phyloP scores from a whole-genome alignment of 2,888 invertebrate genomes.

The Cantharis rustica region DNA sequence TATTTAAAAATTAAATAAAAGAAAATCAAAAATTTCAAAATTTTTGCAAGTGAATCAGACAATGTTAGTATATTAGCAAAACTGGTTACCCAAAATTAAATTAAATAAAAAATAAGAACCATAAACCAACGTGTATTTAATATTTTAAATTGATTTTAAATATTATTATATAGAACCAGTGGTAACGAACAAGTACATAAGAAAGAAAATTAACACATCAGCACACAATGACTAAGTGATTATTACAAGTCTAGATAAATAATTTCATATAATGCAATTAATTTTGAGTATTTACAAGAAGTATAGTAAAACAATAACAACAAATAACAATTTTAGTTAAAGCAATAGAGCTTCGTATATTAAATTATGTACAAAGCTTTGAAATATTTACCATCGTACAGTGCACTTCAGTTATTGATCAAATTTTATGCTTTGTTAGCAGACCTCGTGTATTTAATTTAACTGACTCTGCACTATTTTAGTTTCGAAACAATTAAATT shows the following conservation, averaged over 20 bases:
- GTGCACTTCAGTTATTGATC: conserved; percentile 23
- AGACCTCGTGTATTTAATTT: conserved; percentile 20
- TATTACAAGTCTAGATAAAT: not conserved
- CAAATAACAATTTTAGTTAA: not conserved
- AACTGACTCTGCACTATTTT: conserved; percentile 17
- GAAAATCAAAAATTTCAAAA: too few relatives aligned
- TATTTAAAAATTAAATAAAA: too few relatives aligned
- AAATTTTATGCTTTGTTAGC: conserved; percentile 21
- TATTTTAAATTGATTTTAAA: too few relatives aligned
- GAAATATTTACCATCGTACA: conserved; percentile 9
- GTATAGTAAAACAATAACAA: not conserved
- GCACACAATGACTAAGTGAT: too few relatives aligned
- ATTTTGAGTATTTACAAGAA: not conserved
- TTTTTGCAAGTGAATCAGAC: too few relatives aligned
- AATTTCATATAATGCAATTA: not conserved
- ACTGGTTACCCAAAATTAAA: too few relatives aligned
- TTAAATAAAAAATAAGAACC: too few relatives aligned
- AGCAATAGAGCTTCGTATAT: not conserved
- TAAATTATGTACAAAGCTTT: not conserved
- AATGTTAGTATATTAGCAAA: too few relatives aligned
- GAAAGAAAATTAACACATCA: too few relatives aligned
- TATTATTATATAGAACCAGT: too few relatives aligned
- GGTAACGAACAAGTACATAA: too few relatives aligned
- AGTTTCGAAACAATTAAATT: conserved; percentile 26
- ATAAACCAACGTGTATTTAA: too few relatives aligned